These are phyloP conservation scores for Crotalus tigris DNA, from an alignment of 2,113 vertebrate genomes.

Conservation along the genomic window DNA sequence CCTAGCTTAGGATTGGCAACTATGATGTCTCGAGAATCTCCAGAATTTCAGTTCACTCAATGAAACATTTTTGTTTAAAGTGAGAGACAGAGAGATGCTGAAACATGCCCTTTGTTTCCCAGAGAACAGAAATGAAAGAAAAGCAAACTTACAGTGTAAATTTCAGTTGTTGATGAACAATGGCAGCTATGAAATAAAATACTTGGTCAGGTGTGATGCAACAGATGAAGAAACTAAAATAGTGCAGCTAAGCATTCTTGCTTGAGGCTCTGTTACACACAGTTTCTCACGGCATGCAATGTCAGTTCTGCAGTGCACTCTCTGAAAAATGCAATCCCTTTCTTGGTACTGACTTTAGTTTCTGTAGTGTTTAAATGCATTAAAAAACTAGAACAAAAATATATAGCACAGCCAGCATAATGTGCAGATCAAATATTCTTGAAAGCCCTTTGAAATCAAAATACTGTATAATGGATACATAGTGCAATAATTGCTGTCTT, in stretches of 20 bases:
- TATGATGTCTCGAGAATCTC: neutral
- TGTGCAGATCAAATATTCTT: neutral
- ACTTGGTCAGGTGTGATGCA: constrained; percentile 62
- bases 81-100: neutral
- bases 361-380: constrained; percentile 1
- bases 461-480: neutral
- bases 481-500: neutral
- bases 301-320: constrained; percentile 34
- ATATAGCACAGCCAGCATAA: neutral
- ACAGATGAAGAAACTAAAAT: constrained; percentile 63
- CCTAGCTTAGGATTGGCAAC: neutral
- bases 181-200: constrained; percentile 59
- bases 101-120: neutral
- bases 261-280: constrained; percentile 41
- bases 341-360: constrained; percentile 16
- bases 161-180: constrained; percentile 65
- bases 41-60: neutral
- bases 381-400: neutral
- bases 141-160: constrained; percentile 41
- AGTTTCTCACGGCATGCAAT: constrained; percentile 30
- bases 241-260: constrained; percentile 64
- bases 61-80: constrained; percentile 16
- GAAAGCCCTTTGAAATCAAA: neutral
- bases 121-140: neutral
- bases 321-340: constrained; percentile 22